Conservation (phyloP, 2,113 vertebrate species). For the Sceloporus undulatus region DNA sequence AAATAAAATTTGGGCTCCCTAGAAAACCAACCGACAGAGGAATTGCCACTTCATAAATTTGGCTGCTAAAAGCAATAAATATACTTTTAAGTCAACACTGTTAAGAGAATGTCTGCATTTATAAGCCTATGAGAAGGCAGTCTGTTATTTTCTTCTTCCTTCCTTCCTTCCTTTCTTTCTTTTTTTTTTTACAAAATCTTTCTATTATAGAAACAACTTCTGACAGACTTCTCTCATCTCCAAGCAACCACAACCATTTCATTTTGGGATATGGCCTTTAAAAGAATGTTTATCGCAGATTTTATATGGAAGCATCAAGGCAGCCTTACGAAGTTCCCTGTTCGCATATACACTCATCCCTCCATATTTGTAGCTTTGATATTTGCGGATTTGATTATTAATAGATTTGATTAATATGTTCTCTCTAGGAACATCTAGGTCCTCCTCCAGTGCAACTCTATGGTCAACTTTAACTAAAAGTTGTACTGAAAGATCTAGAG, state of each 20-base stretch:
- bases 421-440: too few relatives aligned
- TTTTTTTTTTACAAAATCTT: background rate
- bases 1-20: background rate
- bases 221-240: background rate
- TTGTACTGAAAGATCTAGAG: too few relatives aligned
- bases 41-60: background rate
- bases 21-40: background rate
- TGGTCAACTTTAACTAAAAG: too few relatives aligned
- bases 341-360: too few relatives aligned
- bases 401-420: too few relatives aligned
- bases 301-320: background rate
- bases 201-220: background rate
- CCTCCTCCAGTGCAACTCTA: too few relatives aligned
- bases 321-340: background rate
- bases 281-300: background rate
- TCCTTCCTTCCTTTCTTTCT: background rate
- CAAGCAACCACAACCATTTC: background rate
- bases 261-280: background rate
- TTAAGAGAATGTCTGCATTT: background rate
- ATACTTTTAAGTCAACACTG: background rate
- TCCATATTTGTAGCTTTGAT: too few relatives aligned
- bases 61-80: conserved; percentile 4
- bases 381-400: too few relatives aligned
- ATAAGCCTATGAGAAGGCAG: background rate
- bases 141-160: background rate